These are phyloP conservation scores for Apteryx owenii DNA, from an alignment of 2,113 vertebrate species.

Conservation along the genomic window DNA sequence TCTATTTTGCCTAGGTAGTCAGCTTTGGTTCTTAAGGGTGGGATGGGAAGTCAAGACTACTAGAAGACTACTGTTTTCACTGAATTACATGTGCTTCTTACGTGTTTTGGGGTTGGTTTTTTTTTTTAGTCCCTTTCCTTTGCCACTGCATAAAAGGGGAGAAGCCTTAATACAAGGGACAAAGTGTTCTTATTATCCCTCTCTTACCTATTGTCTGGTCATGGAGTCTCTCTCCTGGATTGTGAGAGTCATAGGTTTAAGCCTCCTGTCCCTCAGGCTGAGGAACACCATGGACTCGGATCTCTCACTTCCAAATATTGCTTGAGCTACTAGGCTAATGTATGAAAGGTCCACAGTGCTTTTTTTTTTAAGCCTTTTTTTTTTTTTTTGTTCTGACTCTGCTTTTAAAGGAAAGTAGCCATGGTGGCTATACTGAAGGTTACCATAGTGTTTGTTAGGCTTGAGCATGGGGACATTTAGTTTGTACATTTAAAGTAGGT, in stretches of 20 bases:
- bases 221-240: not conserved
- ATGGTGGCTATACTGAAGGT: not conserved
- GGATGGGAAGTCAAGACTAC: not conserved
- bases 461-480: not conserved
- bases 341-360: not conserved
- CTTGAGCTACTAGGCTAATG: not conserved
- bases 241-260: not conserved
- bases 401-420: not conserved
- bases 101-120: not conserved
- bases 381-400: not conserved
- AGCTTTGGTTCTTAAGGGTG: not conserved
- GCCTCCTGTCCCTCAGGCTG: not conserved
- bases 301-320: not conserved
- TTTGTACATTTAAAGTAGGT: not conserved
- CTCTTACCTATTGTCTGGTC: not conserved
- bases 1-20: not conserved
- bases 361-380: not conserved
- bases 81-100: not conserved
- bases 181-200: not conserved
- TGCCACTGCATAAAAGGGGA: not conserved
- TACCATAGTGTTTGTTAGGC: not conserved
- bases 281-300: not conserved
- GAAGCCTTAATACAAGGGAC: not conserved
- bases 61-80: not conserved
- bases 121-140: not conserved